Evolutionary conservation across 2,113 vertebrate species (phyloP).

Genomic region (Rhinolophus sinicus): DNA sequence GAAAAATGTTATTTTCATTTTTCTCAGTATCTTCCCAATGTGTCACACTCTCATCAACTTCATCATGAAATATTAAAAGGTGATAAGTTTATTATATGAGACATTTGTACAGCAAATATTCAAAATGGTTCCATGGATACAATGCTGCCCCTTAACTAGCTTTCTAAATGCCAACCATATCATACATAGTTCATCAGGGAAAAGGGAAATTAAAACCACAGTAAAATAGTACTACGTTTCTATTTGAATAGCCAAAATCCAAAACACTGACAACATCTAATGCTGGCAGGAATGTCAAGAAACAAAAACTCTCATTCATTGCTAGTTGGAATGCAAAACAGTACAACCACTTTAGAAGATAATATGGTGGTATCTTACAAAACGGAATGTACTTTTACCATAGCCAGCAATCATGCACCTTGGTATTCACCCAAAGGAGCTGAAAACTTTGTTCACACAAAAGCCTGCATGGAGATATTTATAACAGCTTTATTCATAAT

Average conservation of each 20-base stretch:
- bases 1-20: not conserved
- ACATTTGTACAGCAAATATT: not conserved
- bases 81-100: not conserved
- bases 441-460: not conserved
- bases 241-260: not conserved
- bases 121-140: not conserved
- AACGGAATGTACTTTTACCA: not conserved
- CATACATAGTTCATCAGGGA: not conserved
- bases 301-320: not conserved
- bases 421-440: not conserved
- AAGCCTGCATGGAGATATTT: not conserved
- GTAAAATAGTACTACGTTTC: not conserved
- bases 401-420: not conserved
- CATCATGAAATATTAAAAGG: not conserved
- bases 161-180: not conserved
- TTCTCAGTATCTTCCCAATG: not conserved
- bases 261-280: not conserved
- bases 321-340: not conserved
- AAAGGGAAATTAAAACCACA: not conserved
- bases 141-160: not conserved
- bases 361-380: not conserved
- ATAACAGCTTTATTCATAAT: not conserved
- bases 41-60: not conserved
- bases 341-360: not conserved
- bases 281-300: not conserved